These are phyloP conservation scores for Ophthalmotilapia sp. DNA, from an alignment of 2,113 vertebrate species.

Conservation along the genomic window DNA sequence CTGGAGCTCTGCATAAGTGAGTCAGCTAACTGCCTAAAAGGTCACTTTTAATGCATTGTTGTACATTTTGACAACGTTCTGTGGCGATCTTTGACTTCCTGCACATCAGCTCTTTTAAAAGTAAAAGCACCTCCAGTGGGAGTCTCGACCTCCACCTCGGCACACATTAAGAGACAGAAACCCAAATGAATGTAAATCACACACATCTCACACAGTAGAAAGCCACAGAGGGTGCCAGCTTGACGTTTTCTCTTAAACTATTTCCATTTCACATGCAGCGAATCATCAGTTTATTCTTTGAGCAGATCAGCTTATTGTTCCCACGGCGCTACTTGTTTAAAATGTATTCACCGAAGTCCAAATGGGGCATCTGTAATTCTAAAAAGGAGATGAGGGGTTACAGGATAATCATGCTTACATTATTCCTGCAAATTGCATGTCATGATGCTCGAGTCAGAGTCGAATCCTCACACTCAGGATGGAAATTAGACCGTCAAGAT, in stretches of 20 bases:
- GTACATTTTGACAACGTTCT: not conserved
- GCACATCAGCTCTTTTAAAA: not conserved
- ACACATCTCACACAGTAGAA: not conserved
- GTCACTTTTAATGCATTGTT: not conserved
- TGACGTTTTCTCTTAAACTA: not conserved
- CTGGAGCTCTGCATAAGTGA: not conserved
- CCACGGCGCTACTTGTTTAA: not conserved
- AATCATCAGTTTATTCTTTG: not conserved
- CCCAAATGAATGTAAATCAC: not conserved
- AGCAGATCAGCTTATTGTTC: not conserved
- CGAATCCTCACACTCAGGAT: not conserved
- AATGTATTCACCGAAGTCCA: not conserved
- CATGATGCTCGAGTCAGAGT: not conserved
- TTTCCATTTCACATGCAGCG: not conserved
- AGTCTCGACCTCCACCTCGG: not conserved
- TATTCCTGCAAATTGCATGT: constrained; percentile 6
- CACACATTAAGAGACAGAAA: not conserved
- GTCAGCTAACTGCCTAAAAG: not conserved
- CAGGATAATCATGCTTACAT: not conserved
- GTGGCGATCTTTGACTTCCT: not conserved
- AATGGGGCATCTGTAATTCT: not conserved
- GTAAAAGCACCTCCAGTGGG: not conserved
- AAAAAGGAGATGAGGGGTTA: not conserved
- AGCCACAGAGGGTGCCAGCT: not conserved
- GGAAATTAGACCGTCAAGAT: not conserved